A percentile compares a stretch with the other conserved stretches of the same genome.
Evolutionary conservation across 2,888 invertebrate genomes (phyloP).

Genomic region (Caenorhabditis sulstoni): DNA sequence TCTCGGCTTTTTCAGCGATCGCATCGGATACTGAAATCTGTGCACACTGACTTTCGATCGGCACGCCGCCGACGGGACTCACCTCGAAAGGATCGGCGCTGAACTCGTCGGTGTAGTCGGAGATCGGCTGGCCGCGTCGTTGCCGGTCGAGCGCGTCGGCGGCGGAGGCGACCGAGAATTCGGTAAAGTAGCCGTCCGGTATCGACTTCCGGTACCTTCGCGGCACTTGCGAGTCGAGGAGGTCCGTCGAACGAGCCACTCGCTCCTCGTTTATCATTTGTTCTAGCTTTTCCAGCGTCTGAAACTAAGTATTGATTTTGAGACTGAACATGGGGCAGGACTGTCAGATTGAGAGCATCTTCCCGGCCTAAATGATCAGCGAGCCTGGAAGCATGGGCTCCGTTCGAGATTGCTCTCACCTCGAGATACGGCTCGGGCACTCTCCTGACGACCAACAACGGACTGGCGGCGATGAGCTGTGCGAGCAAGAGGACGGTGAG

Average conservation of each 20-base stretch:
- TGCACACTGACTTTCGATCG: too few species aligned
- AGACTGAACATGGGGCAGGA: too few species aligned
- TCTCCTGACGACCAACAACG: conserved; percentile 49
- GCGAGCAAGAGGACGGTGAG: conserved; percentile 38
- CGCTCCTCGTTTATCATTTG: conserved; percentile 41
- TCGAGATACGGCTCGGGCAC: conserved; percentile 39
- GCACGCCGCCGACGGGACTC: background rate
- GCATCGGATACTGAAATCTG: conserved; percentile 53
- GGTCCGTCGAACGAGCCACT: too few species aligned
- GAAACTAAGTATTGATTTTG: too few species aligned
- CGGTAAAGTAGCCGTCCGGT: conserved; percentile 57
- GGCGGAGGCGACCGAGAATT: conserved; percentile 46
- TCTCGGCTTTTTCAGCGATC: conserved; percentile 40
- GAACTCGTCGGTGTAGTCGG: conserved; percentile 67
- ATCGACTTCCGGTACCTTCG: conserved; percentile 55
- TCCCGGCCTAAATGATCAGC: too few species aligned
- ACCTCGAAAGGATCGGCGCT: conserved; percentile 70
- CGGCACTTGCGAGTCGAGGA: conserved; percentile 9
- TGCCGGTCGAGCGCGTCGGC: conserved; percentile 41
- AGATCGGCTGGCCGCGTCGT: conserved; percentile 63
- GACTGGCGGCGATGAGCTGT: conserved; percentile 42
- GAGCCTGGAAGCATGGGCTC: too few species aligned
- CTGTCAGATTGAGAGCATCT: too few species aligned
- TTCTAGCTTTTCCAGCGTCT: conserved; percentile 49
- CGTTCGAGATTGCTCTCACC: too few species aligned